These are phyloP conservation scores for Molorchus minor DNA, from an alignment of 2,888 invertebrate genomes.

Conservation along the genomic window DNA sequence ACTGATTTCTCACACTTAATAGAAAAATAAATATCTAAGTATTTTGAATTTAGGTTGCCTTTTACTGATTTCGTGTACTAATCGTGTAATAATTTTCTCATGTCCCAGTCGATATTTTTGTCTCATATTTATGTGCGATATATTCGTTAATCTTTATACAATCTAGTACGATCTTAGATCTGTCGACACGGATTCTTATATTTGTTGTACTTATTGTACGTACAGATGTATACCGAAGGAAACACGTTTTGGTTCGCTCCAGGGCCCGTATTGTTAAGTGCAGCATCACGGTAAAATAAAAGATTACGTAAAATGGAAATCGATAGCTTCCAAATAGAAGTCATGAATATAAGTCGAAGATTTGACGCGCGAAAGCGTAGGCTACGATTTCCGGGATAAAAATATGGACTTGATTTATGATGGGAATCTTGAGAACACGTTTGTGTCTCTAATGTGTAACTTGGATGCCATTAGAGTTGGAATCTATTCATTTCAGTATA, in stretches of 20 bases:
- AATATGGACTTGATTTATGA: conserved; percentile 23
- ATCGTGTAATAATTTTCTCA: too few relatives aligned
- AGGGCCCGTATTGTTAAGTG: conserved; percentile 5
- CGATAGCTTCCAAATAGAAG: conserved; percentile 19
- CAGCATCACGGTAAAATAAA: conserved; percentile 15
- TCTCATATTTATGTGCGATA: too few relatives aligned
- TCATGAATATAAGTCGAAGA: conserved; percentile 22
- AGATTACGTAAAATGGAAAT: conserved; percentile 19
- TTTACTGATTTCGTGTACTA: too few relatives aligned
- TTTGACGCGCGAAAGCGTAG: conserved; percentile 10
- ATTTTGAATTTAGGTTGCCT: too few relatives aligned
- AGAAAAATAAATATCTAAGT: too few relatives aligned
- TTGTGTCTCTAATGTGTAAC: conserved; percentile 2
- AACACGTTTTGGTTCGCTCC: conserved; percentile 10
- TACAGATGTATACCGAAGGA: too few relatives aligned
- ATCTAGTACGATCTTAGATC: too few relatives aligned
- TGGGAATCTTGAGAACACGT: conserved; percentile 10
- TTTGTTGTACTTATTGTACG: too few relatives aligned
- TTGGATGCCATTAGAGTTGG: conserved; percentile 4
- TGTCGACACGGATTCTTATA: too few relatives aligned
- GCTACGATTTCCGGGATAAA: conserved; percentile 13
- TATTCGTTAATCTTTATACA: too few relatives aligned
- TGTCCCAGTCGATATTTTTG: too few relatives aligned
- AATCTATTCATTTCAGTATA: conserved; percentile 16
- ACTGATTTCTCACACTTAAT: too few relatives aligned